A percentile compares a stretch with the other conserved stretches of the same genome.
phyloP scores from a whole-genome alignment of 2,797 vertebrate genomes.

The Sebastes umbrosus region DNA sequence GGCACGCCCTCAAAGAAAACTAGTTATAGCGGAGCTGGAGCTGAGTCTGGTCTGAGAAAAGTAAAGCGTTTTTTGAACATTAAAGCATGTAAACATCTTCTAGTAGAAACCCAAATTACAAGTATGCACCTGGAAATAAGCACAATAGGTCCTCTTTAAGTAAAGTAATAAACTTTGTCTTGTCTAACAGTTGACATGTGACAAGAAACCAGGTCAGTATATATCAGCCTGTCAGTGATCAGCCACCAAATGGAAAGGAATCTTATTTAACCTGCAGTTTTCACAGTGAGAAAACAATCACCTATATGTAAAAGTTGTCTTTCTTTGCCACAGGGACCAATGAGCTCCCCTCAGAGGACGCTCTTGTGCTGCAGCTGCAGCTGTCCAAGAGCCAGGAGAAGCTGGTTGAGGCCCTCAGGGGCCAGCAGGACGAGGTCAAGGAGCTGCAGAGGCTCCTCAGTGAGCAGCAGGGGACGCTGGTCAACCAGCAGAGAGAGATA shows the following conservation, averaged over 20 bases:
- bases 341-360: slow-evolving; percentile 88
- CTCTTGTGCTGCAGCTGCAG: slow-evolving; percentile 88
- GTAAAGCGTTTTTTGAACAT: no score
- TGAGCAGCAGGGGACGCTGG: slow-evolving; percentile 85
- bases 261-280: not conserved
- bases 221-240: not conserved
- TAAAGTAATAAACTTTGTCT: no score
- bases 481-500: slow-evolving; percentile 87
- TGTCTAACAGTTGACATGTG: slow-evolving; percentile 77
- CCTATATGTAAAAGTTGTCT: not conserved
- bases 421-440: slow-evolving; percentile 84
- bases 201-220: slow-evolving; percentile 87
- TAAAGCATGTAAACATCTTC: no score
- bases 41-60: no score
- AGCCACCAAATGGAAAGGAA: not conserved
- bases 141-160: no score
- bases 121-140: no score
- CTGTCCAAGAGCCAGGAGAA: slow-evolving; percentile 88
- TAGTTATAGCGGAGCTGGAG: no score
- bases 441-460: slow-evolving; percentile 86
- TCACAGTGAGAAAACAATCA: not conserved
- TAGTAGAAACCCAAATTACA: no score
- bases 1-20: no score
- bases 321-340: slow-evolving; percentile 80
- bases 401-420: slow-evolving; percentile 85